phyloP scores from a whole-genome alignment of 2,113 vertebrate species.

The Accipiter cooperii region DNA sequence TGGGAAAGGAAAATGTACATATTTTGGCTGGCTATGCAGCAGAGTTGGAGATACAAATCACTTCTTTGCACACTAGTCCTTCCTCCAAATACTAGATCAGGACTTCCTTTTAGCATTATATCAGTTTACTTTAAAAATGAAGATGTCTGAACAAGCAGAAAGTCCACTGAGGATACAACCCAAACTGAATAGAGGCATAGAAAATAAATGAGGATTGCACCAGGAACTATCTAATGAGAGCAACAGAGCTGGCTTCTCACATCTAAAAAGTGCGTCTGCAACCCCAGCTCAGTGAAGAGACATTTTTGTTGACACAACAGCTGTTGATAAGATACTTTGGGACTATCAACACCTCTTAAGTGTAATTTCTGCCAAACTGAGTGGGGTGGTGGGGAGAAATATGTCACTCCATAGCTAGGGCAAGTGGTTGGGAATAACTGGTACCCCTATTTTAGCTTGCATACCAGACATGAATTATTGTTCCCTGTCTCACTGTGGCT shows the following conservation, averaged over 20 bases:
- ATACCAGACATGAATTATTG: neutral
- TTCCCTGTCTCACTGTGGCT: conserved; percentile 41
- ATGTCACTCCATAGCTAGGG: neutral
- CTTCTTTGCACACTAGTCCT: neutral
- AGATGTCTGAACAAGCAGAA: neutral
- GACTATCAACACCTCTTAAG: neutral
- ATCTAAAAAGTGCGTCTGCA: neutral
- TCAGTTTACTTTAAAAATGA: neutral
- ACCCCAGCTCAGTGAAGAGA: neutral
- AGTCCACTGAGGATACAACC: neutral
- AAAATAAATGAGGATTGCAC: neutral
- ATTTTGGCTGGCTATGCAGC: neutral
- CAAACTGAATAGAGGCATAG: neutral
- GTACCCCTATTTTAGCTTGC: neutral
- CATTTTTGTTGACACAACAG: neutral
- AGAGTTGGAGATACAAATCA: neutral
- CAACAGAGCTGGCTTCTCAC: neutral
- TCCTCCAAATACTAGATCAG: neutral
- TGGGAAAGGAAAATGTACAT: neutral
- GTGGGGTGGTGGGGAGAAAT: neutral
- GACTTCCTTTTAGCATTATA: neutral
- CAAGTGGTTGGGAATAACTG: neutral
- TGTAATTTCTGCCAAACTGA: neutral
- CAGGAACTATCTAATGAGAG: neutral
- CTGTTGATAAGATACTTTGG: neutral